Evolutionary conservation across 2,888 invertebrate species (phyloP), one percentile per base, ranked within the genome.

Genomic region (Dryococelus australis): DNA sequence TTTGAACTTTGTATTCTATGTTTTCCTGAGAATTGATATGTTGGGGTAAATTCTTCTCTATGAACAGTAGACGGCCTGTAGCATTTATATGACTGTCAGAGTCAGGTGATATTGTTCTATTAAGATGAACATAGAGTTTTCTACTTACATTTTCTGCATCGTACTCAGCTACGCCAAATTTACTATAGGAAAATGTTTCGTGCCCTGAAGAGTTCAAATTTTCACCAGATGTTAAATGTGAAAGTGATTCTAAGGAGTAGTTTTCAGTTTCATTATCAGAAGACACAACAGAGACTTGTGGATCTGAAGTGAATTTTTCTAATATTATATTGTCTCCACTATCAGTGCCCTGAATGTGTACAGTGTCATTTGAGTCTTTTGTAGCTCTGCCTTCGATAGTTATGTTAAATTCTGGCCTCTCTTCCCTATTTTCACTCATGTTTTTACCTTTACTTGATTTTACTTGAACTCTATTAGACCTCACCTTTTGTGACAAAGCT

Each of bases 401-500:
- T 65, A 3, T 65, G 65, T 65, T 65, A 0, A 16, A n/a, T 65
- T 65, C 8, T 65, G 20, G 65, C n/a, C 8, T 24, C 8, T 65
- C 16, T 65, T 65, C n/a, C 8, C 24, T 65, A 9, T n/a, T 9
- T n/a, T 8, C 20, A 65, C 0, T n/a, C 10, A 1, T 65, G 0
- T 16, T 0, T 65, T 65, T n/a, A 26, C 85, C 87, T 35, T 79
- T 85, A 24, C 53, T 47, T n/a, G 84, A 53, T 16, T 65, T 85
- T 6, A 85, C 78, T 47, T 87, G 87, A 27, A 85, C 80, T 47
- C 85, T 85, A 43, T 79, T 83, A 10, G 87, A 84, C 78, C 80
- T 85, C 6, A 85, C 87, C 43, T 51, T 84, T 43, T 85, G 51
- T 16, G 87, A 87, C 26, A 85, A 28, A 27, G 84, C 87, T n/a